Conservation (phyloP, 2,113 vertebrate genomes). For the Stigmatopora nigra region DNA sequence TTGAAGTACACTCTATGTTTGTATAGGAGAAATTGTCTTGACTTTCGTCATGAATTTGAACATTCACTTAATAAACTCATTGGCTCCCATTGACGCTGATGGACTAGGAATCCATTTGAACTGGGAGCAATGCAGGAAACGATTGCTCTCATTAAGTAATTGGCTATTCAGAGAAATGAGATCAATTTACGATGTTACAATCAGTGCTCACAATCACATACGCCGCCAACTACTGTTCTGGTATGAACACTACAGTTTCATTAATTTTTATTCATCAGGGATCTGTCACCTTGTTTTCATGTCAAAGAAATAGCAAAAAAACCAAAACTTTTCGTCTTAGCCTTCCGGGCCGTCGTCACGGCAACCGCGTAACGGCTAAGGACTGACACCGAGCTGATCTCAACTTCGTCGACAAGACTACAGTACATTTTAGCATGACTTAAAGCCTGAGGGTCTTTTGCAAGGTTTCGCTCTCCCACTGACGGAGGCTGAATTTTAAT, state of each 20-base stretch:
- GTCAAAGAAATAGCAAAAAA: not conserved
- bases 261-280: not conserved
- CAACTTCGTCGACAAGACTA: not conserved
- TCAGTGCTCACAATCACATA: too few relatives aligned
- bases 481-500: slow-evolving; percentile 2
- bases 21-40: slow-evolving; percentile 7
- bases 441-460: not conserved
- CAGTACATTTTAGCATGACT: not conserved
- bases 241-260: not conserved
- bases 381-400: not conserved
- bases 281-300: not conserved
- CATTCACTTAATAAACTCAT: too few relatives aligned
- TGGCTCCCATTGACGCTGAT: too few relatives aligned
- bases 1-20: slow-evolving; percentile 29
- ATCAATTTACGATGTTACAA: too few relatives aligned
- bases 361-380: not conserved
- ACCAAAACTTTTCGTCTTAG: not conserved
- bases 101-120: too few relatives aligned
- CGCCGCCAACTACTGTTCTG: too few relatives aligned
- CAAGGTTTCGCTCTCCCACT: not conserved
- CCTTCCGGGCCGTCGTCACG: not conserved
- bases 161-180: too few relatives aligned
- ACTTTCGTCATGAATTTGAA: not conserved
- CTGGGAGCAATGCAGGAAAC: too few relatives aligned
- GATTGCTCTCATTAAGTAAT: too few relatives aligned